Base-by-base conservation (phyloP, 2,113 vertebrate genomes). In the Amphiprion percula region DNA sequence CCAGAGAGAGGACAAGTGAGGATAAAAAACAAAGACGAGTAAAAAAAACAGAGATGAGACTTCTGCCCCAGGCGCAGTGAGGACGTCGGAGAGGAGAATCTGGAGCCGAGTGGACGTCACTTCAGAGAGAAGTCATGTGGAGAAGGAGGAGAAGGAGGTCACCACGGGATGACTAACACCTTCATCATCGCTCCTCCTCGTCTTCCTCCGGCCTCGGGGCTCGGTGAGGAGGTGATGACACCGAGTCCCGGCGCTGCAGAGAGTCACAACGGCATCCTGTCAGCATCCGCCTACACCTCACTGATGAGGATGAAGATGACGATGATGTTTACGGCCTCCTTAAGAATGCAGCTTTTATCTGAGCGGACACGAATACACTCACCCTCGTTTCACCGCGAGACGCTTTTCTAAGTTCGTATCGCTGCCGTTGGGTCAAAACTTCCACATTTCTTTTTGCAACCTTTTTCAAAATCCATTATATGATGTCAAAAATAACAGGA, bases 191-290 rank as follows among this genome's bases (percentile, higher is more conserved):
- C 67, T 69, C 41, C 73, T 69, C 54, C 53, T 59, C 21, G 0
- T 46, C 54, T 17, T 80, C 69, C 47, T 62, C 3, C 1, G 28
- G 73, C 87, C 87, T 69, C 21, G 3, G 80, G 90, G 70, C 39
- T 49, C 41, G 0, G 1, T 7, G 84, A 66, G 49, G 88, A 87
- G 84, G 86, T 76, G 90, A 85, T 87, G 88, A 90, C 86, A 88
- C 26, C 0, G 65, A 10, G 68, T 77, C 47, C 56, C 21, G 15
- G 47, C 28, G 10, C 71, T 12, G 61, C 54, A 6, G 15, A 65
- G 71, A 89, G 68, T 73, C 67, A 26, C 19, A 28, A 3, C 30
- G 56, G 68, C 71, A 56, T 79, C 21, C 72, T 50, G 77, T 67
- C 67, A 69, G 58, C 41, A n/a, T 59, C 67, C 10, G 23, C 67